phyloP scores from a whole-genome alignment of 2,888 invertebrate genomes.

The Lasius fuliginosus region DNA sequence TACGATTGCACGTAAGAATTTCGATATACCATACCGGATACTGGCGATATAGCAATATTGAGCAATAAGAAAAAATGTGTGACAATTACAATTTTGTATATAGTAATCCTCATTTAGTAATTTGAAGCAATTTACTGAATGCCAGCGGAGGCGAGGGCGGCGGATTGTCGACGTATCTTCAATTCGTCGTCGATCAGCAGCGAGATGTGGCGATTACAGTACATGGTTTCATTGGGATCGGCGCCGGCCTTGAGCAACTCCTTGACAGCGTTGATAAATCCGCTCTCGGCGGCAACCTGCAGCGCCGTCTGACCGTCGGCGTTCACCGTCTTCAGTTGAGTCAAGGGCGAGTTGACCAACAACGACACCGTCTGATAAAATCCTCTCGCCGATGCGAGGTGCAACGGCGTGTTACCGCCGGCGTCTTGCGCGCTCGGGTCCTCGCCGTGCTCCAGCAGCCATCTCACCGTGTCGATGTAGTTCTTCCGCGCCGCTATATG shows the following conservation, averaged over 20 bases:
- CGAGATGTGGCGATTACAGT: slow-evolving; percentile 79
- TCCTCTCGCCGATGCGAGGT: slow-evolving; percentile 85
- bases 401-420: slow-evolving; percentile 84
- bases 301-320: slow-evolving; percentile 82
- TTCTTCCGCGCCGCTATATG: slow-evolving; percentile 84
- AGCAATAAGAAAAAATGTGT: slow-evolving; percentile 60
- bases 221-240: slow-evolving; percentile 76
- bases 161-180: slow-evolving; percentile 79
- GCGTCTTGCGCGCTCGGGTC: slow-evolving; percentile 82
- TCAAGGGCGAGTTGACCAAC: slow-evolving; percentile 81
- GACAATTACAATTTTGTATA: slow-evolving; percentile 26
- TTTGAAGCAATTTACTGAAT: neutral
- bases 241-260: slow-evolving; percentile 79
- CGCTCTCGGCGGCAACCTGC: slow-evolving; percentile 85
- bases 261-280: slow-evolving; percentile 82
- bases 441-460: slow-evolving; percentile 80
- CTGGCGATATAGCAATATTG: slow-evolving; percentile 54
- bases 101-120: neutral
- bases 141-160: slow-evolving; percentile 60
- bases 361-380: slow-evolving; percentile 83
- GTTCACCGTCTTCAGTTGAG: slow-evolving; percentile 83
- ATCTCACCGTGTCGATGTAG: slow-evolving; percentile 77
- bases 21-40: neutral
- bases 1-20: slow-evolving; percentile 33
- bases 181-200: slow-evolving; percentile 78